Evolutionary conservation across 2,113 vertebrate species (phyloP).

Genomic region (Campylomormyrus tamandua): DNA sequence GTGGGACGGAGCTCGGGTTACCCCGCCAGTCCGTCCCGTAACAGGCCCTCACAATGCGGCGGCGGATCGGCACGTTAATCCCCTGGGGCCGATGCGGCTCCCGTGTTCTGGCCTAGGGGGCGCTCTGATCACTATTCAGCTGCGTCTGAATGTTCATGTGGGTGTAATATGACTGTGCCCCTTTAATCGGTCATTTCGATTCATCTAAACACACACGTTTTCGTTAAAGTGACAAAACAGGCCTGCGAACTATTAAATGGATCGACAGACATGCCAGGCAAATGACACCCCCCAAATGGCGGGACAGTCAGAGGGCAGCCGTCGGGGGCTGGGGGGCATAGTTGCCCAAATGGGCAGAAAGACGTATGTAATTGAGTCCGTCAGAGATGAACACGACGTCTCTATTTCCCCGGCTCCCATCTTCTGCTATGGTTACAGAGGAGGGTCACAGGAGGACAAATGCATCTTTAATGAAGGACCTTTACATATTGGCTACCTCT

Average conservation of each 20-base stretch:
- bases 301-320: not conserved
- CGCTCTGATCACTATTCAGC: constrained; percentile 36
- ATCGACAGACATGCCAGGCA: not conserved
- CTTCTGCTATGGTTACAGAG: not conserved
- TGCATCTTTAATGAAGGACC: constrained; percentile 21
- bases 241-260: not conserved
- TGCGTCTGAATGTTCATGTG: constrained; percentile 23
- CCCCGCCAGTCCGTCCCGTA: constrained; percentile 38
- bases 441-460: not conserved
- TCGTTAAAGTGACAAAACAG: not conserved
- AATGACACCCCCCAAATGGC: not conserved
- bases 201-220: not conserved
- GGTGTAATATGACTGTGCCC: constrained; percentile 17
- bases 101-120: constrained; percentile 14
- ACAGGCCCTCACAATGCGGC: constrained; percentile 39
- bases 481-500: constrained; percentile 7
- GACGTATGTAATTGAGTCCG: not conserved
- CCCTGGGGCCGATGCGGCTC: constrained; percentile 30
- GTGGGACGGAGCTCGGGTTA: constrained; percentile 42
- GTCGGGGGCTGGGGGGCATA: not conserved
- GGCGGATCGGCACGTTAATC: constrained; percentile 42
- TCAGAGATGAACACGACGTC: not conserved
- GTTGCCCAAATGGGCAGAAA: not conserved
- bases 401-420: not conserved
- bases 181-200: not conserved